A percentile compares a stretch with the other conserved stretches of the same genome.
Evolutionary conservation across 2,797 vertebrate species (phyloP).

Genomic region (Coreius guichenoti): DNA sequence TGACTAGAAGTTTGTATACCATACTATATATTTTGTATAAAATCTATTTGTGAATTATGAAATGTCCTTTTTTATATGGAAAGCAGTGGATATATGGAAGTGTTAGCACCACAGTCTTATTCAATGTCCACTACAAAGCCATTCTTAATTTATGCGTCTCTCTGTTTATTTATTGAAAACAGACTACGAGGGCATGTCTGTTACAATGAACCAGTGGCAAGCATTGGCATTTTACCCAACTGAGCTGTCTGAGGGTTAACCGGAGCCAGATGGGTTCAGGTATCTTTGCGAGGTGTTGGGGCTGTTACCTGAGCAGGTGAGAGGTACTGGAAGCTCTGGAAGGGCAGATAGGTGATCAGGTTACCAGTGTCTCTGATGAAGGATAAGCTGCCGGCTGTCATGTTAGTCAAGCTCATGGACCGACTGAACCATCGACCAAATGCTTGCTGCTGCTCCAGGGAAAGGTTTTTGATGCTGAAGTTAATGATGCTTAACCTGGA

Average conservation of each 20-base stretch:
- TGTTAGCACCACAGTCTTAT: conserved; percentile 38
- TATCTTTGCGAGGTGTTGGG: conserved; percentile 74
- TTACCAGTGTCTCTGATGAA: conserved; percentile 79
- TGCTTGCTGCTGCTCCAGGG: conserved; percentile 71
- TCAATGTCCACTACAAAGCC: conserved; percentile 13
- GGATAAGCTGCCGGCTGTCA: conserved; percentile 68
- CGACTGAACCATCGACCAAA: conserved; percentile 79
- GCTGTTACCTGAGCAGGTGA: conserved; percentile 84
- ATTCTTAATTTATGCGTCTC: conserved; percentile 66
- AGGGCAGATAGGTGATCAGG: conserved; percentile 82
- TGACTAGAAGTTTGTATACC: background rate
- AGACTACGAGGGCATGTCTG: conserved; percentile 46
- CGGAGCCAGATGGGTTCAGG: conserved; percentile 60
- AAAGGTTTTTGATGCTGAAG: conserved; percentile 68
- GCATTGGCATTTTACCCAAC: conserved; percentile 49
- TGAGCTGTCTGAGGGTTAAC: conserved; percentile 51
- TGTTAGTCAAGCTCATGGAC: conserved; percentile 61
- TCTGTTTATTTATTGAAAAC: conserved; percentile 70
- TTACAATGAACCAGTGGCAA: conserved; percentile 61
- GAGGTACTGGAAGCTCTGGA: conserved; percentile 82
- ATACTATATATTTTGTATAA: background rate
- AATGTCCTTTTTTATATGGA: background rate
- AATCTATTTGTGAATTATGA: background rate
- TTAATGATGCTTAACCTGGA: conserved; percentile 77
- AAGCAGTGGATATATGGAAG: background rate